Conservation (phyloP, 2,888 invertebrate species). For the Hydropsyche betteni region DNA sequence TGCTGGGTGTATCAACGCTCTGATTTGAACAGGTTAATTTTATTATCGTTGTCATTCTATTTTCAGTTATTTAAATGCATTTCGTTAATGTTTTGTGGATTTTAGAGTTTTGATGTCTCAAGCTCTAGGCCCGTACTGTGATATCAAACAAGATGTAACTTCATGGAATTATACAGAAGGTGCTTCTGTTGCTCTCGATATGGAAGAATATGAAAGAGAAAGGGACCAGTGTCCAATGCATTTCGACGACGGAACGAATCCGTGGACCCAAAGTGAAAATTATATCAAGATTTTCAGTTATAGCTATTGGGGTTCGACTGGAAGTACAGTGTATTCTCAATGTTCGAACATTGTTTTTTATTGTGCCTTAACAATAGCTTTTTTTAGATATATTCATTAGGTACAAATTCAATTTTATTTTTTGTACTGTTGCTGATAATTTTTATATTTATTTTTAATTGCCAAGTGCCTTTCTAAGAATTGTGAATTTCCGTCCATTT, state of each 20-base stretch:
- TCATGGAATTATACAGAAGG: slow-evolving; percentile 91
- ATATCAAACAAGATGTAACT: slow-evolving; percentile 87
- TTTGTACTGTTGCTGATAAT: too few species aligned
- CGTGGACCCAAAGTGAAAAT: slow-evolving; percentile 80
- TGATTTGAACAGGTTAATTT: slow-evolving; percentile 87
- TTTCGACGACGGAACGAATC: slow-evolving; percentile 93
- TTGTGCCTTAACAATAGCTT: background rate
- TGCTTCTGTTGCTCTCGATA: slow-evolving; percentile 89
- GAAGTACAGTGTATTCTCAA: background rate
- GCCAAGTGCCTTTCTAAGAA: too few species aligned
- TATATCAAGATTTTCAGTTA: slow-evolving; percentile 74
- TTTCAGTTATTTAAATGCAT: background rate
- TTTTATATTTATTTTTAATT: too few species aligned
- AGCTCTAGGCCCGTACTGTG: slow-evolving; percentile 92
- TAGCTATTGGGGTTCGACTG: slow-evolving; percentile 55
- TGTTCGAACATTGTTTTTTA: background rate
- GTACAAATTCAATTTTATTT: too few species aligned
- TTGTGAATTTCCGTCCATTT: too few species aligned
- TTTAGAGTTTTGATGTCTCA: slow-evolving; percentile 72
- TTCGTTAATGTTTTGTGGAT: slow-evolving; percentile 43
- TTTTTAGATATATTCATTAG: background rate
- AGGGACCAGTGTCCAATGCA: slow-evolving; percentile 97
- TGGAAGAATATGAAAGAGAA: slow-evolving; percentile 92
- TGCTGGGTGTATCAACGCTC: slow-evolving; percentile 98
- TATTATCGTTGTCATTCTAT: slow-evolving; percentile 67